These are phyloP conservation scores for Neocrepidodera transversa DNA, from an alignment of 2,888 invertebrate genomes.

Conservation along the genomic window DNA sequence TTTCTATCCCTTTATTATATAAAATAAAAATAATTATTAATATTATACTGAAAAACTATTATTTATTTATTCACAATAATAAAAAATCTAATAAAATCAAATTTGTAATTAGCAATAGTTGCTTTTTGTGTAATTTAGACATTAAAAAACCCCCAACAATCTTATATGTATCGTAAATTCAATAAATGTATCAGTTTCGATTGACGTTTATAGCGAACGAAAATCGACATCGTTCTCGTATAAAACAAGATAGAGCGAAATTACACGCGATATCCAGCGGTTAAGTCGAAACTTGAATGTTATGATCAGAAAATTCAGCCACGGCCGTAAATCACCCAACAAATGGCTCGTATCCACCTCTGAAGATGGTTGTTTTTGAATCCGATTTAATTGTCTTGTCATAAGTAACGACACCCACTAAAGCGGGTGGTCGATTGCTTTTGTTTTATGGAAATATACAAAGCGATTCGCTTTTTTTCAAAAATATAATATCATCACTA, in stretches of 20 bases:
- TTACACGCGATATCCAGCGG: conserved; percentile 34
- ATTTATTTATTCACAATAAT: no score
- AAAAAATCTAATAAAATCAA: no score
- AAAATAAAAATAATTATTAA: no score
- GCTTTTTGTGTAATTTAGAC: not conserved
- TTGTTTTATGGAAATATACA: no score
- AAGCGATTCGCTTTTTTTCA: no score
- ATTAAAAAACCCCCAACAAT: not conserved
- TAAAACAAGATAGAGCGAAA: conserved; percentile 31
- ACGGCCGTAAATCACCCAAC: conserved; percentile 4
- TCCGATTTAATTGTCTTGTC: conserved; percentile 10
- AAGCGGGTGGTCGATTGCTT: conserved; percentile 13
- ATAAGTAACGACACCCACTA: conserved; percentile 11
- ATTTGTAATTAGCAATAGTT: no score
- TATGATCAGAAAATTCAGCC: conserved; percentile 22
- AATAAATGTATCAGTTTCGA: not conserved
- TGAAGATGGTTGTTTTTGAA: conserved; percentile 16
- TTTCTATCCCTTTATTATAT: no score
- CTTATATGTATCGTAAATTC: not conserved
- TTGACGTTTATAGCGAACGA: not conserved
- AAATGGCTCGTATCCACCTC: conserved; percentile 19
- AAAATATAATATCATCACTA: no score
- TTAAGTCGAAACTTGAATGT: conserved; percentile 28
- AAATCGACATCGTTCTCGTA: conserved; percentile 23
- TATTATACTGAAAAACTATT: no score